Evolutionary conservation across 2,113 vertebrate species (phyloP).

Genomic region (Dinomys branickii): DNA sequence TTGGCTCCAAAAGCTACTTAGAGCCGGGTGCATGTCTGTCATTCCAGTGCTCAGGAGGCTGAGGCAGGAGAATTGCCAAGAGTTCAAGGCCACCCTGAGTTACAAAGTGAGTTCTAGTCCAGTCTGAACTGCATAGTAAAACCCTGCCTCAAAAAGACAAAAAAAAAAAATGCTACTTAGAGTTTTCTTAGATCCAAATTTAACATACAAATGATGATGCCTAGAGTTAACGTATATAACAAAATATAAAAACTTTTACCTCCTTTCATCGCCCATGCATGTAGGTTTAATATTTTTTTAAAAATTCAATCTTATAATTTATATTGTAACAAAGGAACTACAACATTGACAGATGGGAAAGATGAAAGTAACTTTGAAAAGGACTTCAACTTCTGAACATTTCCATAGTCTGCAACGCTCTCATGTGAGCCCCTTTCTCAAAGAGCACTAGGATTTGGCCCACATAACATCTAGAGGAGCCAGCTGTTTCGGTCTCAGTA

Average conservation of each 20-base stretch:
- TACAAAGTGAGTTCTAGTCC: no score
- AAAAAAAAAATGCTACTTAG: not conserved
- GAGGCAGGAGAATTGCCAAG: not conserved
- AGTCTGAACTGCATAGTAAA: not conserved
- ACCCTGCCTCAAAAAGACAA: not conserved
- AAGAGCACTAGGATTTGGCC: not conserved
- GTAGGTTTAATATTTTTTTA: not conserved
- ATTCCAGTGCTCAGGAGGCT: not conserved
- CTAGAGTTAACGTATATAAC: not conserved
- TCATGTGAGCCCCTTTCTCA: not conserved
- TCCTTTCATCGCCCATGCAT: not conserved
- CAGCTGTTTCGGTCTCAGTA: not conserved
- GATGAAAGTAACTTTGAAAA: not conserved
- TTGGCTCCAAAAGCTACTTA: conserved; percentile 6
- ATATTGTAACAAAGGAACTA: conserved; percentile 50
- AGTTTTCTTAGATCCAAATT: conserved; percentile 15
- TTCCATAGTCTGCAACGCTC: not conserved
- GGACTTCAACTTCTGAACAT: not conserved
- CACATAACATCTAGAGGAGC: not conserved
- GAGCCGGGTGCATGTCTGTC: not conserved
- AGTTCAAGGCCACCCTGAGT: not conserved
- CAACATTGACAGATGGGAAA: not conserved
- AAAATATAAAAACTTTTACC: not conserved
- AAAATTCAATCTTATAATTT: not conserved
- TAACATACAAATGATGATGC: conserved; percentile 31